Percentiles rank a stretch among this genome's conserved stretches.
Evolutionary conservation across 2,888 invertebrate genomes (phyloP).

Genomic region (Drosophila heteroneura): DNA sequence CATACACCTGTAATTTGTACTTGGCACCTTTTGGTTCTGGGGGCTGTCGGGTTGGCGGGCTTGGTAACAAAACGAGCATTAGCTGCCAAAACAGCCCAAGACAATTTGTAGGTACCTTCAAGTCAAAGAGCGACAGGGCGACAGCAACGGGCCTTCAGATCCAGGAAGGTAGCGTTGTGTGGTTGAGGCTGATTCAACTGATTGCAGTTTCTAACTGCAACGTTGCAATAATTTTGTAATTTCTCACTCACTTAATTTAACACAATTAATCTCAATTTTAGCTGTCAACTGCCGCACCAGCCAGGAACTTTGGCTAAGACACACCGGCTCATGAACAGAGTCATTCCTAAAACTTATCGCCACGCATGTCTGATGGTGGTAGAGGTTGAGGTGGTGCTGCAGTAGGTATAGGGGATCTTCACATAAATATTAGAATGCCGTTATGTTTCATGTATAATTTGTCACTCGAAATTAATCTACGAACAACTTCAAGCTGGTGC

Average conservation of each 20-base stretch:
- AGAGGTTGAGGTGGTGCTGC: constrained; percentile 1
- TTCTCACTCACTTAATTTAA: constrained; percentile 82
- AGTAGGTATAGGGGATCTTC: constrained; percentile 60
- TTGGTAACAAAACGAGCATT: constrained; percentile 53
- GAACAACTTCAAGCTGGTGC: constrained; percentile 43
- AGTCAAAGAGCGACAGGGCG: constrained; percentile 28
- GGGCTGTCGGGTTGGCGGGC: constrained; percentile 3
- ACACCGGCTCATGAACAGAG: constrained; percentile 23
- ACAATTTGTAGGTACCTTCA: constrained; percentile 63
- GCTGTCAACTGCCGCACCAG: constrained; percentile 66
- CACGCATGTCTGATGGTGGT: constrained; percentile 48
- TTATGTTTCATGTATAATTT: constrained; percentile 74
- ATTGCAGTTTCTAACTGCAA: constrained; percentile 76
- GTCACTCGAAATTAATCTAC: constrained; percentile 76
- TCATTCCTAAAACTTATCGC: constrained; percentile 43
- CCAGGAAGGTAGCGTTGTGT: constrained; percentile 40
- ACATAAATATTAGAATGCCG: constrained; percentile 75
- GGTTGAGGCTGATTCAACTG: constrained; percentile 67
- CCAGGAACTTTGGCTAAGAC: constrained; percentile 27
- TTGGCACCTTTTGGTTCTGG: constrained; percentile 36
- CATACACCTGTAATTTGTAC: constrained; percentile 74
- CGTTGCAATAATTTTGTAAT: constrained; percentile 78
- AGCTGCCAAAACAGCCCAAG: constrained; percentile 59
- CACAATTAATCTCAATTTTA: constrained; percentile 82
- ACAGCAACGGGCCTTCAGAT: constrained; percentile 15